Evolutionary conservation across 2,888 invertebrate genomes (phyloP).

Genomic region (Sarcophaga subvicina): DNA sequence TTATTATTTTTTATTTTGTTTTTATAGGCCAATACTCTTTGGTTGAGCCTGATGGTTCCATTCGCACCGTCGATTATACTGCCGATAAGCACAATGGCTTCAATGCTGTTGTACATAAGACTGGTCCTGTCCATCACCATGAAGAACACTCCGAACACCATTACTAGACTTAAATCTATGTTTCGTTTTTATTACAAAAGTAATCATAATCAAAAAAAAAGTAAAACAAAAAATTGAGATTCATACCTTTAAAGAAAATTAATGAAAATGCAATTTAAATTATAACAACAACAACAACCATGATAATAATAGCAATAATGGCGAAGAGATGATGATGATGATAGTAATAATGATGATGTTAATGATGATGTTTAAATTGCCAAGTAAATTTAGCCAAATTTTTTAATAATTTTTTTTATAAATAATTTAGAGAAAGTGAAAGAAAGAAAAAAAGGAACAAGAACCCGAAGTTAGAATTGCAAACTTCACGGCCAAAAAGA

Average conservation of each 20-base stretch:
- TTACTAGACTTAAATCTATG: conserved; percentile 58
- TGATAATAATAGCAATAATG: not conserved
- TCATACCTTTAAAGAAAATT: not conserved
- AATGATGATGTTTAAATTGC: conserved; percentile 3
- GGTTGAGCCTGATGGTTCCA: conserved; percentile 89
- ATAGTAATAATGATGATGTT: not conserved
- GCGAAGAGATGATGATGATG: not conserved
- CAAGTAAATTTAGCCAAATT: conserved; percentile 64
- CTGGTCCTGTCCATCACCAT: conserved; percentile 80
- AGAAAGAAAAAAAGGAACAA: conserved; percentile 9
- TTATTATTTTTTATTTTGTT: conserved; percentile 6
- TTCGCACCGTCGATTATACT: conserved; percentile 84
- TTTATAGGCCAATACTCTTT: conserved; percentile 84
- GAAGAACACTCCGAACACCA: conserved; percentile 76
- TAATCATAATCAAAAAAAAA: conserved; percentile 54
- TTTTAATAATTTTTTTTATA: conserved; percentile 25
- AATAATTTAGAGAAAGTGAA: conserved; percentile 30
- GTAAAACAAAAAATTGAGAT: conserved; percentile 54
- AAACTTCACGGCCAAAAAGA: conserved; percentile 59
- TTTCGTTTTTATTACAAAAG: conserved; percentile 50
- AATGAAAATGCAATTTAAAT: not conserved
- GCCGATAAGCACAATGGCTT: conserved; percentile 82
- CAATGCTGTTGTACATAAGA: conserved; percentile 82
- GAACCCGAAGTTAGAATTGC: not conserved
- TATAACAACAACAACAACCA: conserved; percentile 26